Base-by-base conservation (phyloP, 2,113 vertebrate species). In the Etheostoma spectabile region DNA sequence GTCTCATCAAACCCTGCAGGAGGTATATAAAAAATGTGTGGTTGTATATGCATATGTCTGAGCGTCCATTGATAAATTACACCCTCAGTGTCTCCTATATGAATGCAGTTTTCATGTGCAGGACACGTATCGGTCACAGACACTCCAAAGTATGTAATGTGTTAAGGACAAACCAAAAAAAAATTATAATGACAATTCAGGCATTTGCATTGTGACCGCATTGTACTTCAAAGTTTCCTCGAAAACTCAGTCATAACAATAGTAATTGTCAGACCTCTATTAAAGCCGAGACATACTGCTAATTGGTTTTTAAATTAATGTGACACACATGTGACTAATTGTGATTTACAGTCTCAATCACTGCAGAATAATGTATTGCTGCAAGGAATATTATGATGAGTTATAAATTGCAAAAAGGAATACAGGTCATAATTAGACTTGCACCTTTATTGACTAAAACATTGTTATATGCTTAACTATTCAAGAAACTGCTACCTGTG, bases 261-360 rank as follows among this genome's bases (percentile, higher is more conserved):
- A 11, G 15, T 48, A 19, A 57, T 13, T 65, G 66, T 67, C 51
- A 48, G 45, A 35, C 3, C 22, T 57, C 19, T 21, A 14, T 55
- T 66, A 53, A 53, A 35, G 30, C 42, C 3, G 62, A 27, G 30
- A 71, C 30, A 48, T 22, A 51, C 7, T 45, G n/a, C n/a, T 63
- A 62, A 59, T 48, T 66, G 35, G 6, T 60, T 61, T 79, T 48
- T 14, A 64, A 67, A 75, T 71, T 15, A 51, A 57, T 52, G 19
- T 79, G 45, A 18, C 62, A 62, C 66, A 27, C 22, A 18, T 21
- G 30, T 18, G 19, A 38, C n/a, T 49, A 76, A 79, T 56, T 77
- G 48, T 79, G 80, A 79, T 82, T 79, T 55, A 70, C 33, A 38
- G 45, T 61, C 52, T 61, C 38, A 57, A 22, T 74, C 49, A 59